Base-by-base conservation (phyloP, 2,113 vertebrate species). In the Xiphias gladius region DNA sequence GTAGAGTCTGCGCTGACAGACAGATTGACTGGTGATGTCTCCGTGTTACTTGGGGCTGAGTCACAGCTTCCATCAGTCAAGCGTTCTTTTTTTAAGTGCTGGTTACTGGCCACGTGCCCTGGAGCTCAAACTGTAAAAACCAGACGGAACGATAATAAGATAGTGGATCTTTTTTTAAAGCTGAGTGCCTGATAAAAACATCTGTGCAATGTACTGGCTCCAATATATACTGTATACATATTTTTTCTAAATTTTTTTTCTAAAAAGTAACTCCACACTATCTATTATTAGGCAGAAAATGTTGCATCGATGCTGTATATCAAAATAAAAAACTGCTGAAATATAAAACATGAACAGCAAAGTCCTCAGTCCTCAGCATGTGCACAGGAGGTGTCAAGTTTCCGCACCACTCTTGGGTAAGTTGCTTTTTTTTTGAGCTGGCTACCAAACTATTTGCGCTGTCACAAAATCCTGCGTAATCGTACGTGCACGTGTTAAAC, bases 1-100 rank as follows among this genome's bases (percentile, higher is more conserved):
- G 5, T n/a, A 12, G 17, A 50, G 20, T 24, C 46, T 46, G 24
- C 43, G 57, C 24, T 37, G 50, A 64, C 28, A 32, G 55, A 30
- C 26, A n/a, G 66, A 59, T 50, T 26, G 35, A 69, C n/a, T 14
- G 70, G 57, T 57, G 16, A 71, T 39, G 66, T 72, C 13, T 76
- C 37, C 22, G n/a, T 22, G 67, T 67, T 61, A 73, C 63, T 30
- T 71, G 24, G 11, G 20, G 32, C 7, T 70, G 73, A 72, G 59
- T 83, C 74, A 83, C 58, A 63, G 50, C 41, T 66, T 66, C 62
- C 39, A 58, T 46, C n/a, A 24, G n/a, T 24, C 35, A 46, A 30
- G 22, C 10, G 12, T 14, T 46, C 46, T 20, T 58, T 14, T 28
- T 35, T 66, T 32, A 14, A 50, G 7, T 37, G 30, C 17, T 70